A percentile compares a stretch with the other conserved stretches of the same genome.
These are phyloP conservation scores for Ophonus ardosiacus DNA, from an alignment of 2,888 invertebrate species.

Conservation along the genomic window DNA sequence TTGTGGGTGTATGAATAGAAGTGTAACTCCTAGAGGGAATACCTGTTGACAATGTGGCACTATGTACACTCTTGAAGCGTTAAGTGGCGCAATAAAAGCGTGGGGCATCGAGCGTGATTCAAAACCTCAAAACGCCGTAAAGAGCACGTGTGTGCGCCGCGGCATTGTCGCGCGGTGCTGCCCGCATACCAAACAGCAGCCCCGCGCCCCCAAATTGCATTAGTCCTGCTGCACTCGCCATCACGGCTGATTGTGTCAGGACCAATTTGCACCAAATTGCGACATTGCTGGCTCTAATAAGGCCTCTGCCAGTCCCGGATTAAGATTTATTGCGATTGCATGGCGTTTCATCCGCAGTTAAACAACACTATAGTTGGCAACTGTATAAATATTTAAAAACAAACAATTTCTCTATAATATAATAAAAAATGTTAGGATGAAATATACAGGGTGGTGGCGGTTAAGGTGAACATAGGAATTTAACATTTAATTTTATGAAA, in stretches of 20 bases:
- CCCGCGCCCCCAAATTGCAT: slow-evolving; percentile 57
- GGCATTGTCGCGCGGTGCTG: slow-evolving; percentile 30
- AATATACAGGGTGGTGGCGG: too few species aligned
- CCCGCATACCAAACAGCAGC: slow-evolving; percentile 51
- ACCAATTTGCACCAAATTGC: slow-evolving; percentile 63
- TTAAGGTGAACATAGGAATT: too few species aligned
- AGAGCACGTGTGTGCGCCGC: slow-evolving; percentile 53
- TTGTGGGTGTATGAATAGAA: background rate
- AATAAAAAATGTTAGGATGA: too few species aligned
- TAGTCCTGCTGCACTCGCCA: slow-evolving; percentile 61
- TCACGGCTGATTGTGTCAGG: slow-evolving; percentile 63
- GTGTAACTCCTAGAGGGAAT: slow-evolving; percentile 23
- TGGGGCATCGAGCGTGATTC: slow-evolving; percentile 57
- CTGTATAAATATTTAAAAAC: too few species aligned
- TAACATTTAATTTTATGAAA: too few species aligned
- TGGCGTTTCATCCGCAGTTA: background rate
- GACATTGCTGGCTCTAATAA: slow-evolving; percentile 59
- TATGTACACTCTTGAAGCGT: slow-evolving; percentile 50
- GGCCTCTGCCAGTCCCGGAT: slow-evolving; percentile 50
- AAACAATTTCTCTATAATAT: too few species aligned
- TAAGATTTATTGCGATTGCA: slow-evolving; percentile 58
- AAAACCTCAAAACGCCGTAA: slow-evolving; percentile 60
- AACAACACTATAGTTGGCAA: background rate
- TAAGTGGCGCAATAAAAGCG: slow-evolving; percentile 56
- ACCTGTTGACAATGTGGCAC: slow-evolving; percentile 62